Percentiles rank a stretch among this genome's conserved stretches.
Evolutionary conservation across 1,140 invertebrate genomes (phyloP).

Genomic region (Drosophila albomicans): DNA sequence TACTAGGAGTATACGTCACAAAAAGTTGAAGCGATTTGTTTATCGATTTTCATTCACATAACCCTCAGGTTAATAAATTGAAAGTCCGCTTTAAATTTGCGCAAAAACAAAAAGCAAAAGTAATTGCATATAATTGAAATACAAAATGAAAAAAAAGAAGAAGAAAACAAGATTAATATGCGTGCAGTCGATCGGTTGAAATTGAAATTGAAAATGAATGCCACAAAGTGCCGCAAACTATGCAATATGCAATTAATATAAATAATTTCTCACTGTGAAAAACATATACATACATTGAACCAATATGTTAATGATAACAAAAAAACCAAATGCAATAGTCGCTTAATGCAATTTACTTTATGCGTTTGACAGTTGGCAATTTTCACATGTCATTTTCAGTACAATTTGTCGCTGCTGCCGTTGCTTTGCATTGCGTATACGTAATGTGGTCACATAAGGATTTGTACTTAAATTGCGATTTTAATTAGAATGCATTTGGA

Average conservation of each 20-base stretch:
- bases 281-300: background rate
- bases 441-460: background rate
- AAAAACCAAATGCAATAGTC: background rate
- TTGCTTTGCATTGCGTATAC: conserved; percentile 13
- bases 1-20: background rate
- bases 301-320: conserved; percentile 31
- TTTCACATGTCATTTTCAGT: background rate
- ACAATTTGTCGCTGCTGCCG: background rate
- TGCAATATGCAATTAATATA: background rate
- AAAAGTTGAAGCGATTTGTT: background rate
- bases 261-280: conserved; percentile 6
- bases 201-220: conserved; percentile 26
- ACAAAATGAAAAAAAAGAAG: too few species aligned
- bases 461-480: background rate
- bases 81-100: background rate
- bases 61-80: background rate
- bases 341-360: conserved; percentile 6
- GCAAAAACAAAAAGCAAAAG: background rate
- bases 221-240: conserved; percentile 9
- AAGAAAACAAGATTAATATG: background rate
- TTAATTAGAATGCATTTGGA: too few species aligned
- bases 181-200: background rate
- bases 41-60: background rate
- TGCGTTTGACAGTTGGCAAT: conserved; percentile 13
- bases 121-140: conserved; percentile 1